phyloP scores from a whole-genome alignment of 1,140 invertebrate species.

The Medauroidea extradentata region DNA sequence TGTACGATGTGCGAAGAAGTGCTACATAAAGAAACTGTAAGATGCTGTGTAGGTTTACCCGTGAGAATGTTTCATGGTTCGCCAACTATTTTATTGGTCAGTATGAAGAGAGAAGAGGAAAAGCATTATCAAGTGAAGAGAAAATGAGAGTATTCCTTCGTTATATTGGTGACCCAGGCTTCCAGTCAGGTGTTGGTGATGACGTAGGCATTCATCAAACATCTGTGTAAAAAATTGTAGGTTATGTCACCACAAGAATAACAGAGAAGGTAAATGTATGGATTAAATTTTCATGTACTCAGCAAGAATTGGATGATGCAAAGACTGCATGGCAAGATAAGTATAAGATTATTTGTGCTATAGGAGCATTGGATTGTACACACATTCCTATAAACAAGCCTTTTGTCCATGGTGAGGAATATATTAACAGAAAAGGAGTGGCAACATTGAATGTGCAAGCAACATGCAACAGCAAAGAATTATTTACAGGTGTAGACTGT shows the following conservation, averaged over 20 bases:
- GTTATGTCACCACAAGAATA: slow-evolving; percentile 16
- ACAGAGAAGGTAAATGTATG: slow-evolving; percentile 17
- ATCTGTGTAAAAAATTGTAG: slow-evolving; percentile 21
- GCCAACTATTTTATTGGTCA: slow-evolving; percentile 20
- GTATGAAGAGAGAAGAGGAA: slow-evolving; percentile 19
- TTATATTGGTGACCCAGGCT: slow-evolving; percentile 25
- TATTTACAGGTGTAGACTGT: no score
- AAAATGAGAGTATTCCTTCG: slow-evolving; percentile 25
- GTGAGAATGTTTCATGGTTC: slow-evolving; percentile 21
- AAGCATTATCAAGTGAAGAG: slow-evolving; percentile 13
- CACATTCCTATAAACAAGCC: no score
- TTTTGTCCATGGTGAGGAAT: no score
- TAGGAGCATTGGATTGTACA: no score
- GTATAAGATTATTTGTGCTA: no score
- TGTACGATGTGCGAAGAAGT: no score
- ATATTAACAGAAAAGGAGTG: no score
- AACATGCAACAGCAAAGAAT: no score
- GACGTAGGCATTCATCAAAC: slow-evolving; percentile 21
- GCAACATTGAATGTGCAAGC: no score
- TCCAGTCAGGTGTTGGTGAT: slow-evolving; percentile 23
- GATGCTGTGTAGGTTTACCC: slow-evolving; percentile 20
- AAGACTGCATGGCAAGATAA: no score
- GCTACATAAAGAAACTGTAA: no score
- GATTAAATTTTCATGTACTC: slow-evolving; percentile 4
- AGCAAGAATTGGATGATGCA: no score